Conservation (phyloP, 2,113 vertebrate genomes). For the Scytalopus superciliaris region DNA sequence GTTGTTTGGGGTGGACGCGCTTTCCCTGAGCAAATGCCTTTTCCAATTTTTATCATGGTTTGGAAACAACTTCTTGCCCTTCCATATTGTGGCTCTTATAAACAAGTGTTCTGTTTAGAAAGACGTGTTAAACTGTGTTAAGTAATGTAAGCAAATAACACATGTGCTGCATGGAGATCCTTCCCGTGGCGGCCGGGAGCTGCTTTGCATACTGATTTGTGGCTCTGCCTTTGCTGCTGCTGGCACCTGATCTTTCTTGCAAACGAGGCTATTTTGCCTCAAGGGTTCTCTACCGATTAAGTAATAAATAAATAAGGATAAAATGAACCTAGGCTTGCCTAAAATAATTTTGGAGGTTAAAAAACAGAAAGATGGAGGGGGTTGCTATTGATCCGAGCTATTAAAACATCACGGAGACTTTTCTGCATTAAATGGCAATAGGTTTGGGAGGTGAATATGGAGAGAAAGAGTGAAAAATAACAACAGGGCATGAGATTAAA, state of each 20-base stretch:
- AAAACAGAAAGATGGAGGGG: not conserved
- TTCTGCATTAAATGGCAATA: not conserved
- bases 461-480: constrained; percentile 27
- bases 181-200: not conserved
- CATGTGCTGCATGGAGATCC: not conserved
- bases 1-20: fast-evolving
- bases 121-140: constrained; percentile 16
- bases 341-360: constrained; percentile 62
- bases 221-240: not conserved
- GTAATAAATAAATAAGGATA: constrained; percentile 60
- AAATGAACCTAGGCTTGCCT: constrained; percentile 13
- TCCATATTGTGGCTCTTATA: not conserved
- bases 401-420: not conserved
- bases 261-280: constrained; percentile 38
- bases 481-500: not conserved
- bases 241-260: constrained; percentile 62
- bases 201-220: constrained; percentile 56
- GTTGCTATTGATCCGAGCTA: constrained; percentile 15
- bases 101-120: constrained; percentile 42
- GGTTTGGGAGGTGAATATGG: not conserved
- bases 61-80: not conserved
- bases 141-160: constrained; percentile 36
- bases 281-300: constrained; percentile 47
- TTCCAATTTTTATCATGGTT: not conserved
- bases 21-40: not conserved